Evolutionary conservation across 2,113 vertebrate genomes (phyloP).

Genomic region (Pituophis catenifer): DNA sequence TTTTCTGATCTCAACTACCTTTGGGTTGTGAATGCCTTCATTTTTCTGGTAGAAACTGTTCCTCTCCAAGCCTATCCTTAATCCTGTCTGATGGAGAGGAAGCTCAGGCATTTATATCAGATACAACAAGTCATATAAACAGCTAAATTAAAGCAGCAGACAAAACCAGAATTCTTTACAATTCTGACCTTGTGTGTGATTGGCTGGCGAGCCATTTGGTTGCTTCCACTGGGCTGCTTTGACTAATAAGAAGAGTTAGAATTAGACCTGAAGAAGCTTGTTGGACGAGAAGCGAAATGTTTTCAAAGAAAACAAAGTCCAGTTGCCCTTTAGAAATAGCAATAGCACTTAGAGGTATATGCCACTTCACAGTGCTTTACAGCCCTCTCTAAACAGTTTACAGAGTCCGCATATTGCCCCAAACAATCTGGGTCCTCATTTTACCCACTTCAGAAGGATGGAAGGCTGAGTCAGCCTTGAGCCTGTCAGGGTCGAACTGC

Average conservation of each 20-base stretch:
- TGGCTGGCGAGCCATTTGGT: not conserved
- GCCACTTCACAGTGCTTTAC: too few relatives aligned
- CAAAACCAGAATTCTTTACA: not conserved
- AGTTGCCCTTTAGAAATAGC: too few relatives aligned
- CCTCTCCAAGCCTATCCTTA: not conserved
- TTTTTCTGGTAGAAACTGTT: not conserved
- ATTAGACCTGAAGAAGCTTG: not conserved
- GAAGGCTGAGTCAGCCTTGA: too few relatives aligned
- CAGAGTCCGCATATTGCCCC: too few relatives aligned
- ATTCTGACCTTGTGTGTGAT: not conserved
- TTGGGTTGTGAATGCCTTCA: not conserved
- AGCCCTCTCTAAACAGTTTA: too few relatives aligned
- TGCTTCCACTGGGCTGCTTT: not conserved
- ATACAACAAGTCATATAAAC: not conserved
- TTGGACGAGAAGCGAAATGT: too few relatives aligned
- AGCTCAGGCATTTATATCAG: not conserved
- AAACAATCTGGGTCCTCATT: too few relatives aligned
- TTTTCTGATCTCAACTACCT: not conserved
- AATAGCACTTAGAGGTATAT: too few relatives aligned
- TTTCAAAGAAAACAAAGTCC: too few relatives aligned
- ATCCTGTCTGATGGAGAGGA: not conserved
- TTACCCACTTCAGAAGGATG: too few relatives aligned
- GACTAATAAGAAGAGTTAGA: not conserved
- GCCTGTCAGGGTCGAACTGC: too few relatives aligned
- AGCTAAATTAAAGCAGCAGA: not conserved